Evolutionary conservation across 2,113 vertebrate genomes (phyloP), one percentile per base, ranked within the genome.

Genomic region (Fulica atra): DNA sequence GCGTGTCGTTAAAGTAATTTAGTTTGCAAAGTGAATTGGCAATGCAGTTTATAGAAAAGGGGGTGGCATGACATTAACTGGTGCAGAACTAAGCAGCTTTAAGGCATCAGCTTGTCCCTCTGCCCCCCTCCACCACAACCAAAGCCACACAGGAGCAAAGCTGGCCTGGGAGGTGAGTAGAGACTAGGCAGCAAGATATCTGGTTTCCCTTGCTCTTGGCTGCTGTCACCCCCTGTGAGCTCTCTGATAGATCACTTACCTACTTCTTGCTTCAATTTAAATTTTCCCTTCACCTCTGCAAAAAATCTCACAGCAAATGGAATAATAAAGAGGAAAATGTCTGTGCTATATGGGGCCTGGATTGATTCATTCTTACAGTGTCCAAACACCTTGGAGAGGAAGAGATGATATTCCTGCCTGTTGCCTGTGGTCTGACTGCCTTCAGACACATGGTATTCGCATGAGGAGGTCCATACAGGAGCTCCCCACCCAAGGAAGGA

Each of bases 321-420:
- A 68, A 5, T n/a, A 60, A 53, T 63, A n/a, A 73, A 57, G 61
- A 68, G 33, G 35, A 63, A 73, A 44, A 61, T 16, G 31, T n/a
- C 59, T 73, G 36, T 79, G 48, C 36, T 6, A 10, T 38, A 16
- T 10, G 35, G 25, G 21, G 16, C 38, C n/a, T 72, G 35, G 28
- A 20, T 63, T 44, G n/a, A 11, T 66, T 82, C 0, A 0, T n/a
- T 66, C 40, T 65, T 50, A 35, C 0, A 13, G 24, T 60, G 64
- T 48, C n/a, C 13, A 36, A 42, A 71, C 11, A 12, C 17, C 36
- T 24, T 40, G 40, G 42, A 51, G 46, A 72, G 29, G 72, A 73
- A 54, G 60, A 59, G 54, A 14, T 46, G 16, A n/a, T 57, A 33
- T 57, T 66, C 53, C 38, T 77, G 28, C 38, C 35, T n/a, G 19